Evolutionary conservation across 1,140 invertebrate species (phyloP).

Genomic region (Teleopsis dalmanni): DNA sequence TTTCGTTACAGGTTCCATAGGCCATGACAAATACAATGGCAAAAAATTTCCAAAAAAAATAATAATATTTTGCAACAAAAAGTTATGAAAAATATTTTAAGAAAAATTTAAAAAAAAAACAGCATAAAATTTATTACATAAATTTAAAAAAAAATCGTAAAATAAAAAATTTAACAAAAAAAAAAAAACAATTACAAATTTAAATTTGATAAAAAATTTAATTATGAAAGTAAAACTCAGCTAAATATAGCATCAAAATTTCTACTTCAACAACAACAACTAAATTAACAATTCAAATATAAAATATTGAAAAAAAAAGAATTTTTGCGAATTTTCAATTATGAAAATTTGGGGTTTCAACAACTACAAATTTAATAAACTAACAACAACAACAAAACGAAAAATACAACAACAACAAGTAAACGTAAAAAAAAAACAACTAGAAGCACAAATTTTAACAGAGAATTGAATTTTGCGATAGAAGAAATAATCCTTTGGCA

Average conservation of each 20-base stretch:
- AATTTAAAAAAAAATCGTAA: conserved; percentile 5
- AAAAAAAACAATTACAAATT: conserved; percentile 3
- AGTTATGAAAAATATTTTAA: conserved; percentile 14
- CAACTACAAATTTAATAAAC: too few species aligned
- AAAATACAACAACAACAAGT: neutral
- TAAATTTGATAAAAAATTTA: conserved; percentile 1
- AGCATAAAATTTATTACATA: conserved; percentile 15
- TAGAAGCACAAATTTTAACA: too few species aligned
- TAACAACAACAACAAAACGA: neutral
- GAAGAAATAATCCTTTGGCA: too few species aligned
- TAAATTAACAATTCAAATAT: neutral
- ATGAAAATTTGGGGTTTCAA: conserved; percentile 2
- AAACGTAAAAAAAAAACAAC: neutral
- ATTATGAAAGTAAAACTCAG: conserved; percentile 7
- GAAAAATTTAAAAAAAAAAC: conserved; percentile 14
- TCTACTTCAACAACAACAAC: conserved; percentile 8
- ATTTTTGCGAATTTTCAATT: neutral
- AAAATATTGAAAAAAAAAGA: neutral
- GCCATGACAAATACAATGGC: conserved; percentile 68
- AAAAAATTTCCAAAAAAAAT: conserved; percentile 30
- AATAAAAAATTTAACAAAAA: conserved; percentile 5
- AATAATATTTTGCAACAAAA: conserved; percentile 33
- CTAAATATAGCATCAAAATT: conserved; percentile 8
- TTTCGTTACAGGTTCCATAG: conserved; percentile 57
- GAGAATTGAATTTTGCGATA: too few species aligned